A percentile compares a stretch with the other conserved stretches of the same genome.
phyloP scores from a whole-genome alignment of 2,888 invertebrate genomes.

The Nymphalis urticae region DNA sequence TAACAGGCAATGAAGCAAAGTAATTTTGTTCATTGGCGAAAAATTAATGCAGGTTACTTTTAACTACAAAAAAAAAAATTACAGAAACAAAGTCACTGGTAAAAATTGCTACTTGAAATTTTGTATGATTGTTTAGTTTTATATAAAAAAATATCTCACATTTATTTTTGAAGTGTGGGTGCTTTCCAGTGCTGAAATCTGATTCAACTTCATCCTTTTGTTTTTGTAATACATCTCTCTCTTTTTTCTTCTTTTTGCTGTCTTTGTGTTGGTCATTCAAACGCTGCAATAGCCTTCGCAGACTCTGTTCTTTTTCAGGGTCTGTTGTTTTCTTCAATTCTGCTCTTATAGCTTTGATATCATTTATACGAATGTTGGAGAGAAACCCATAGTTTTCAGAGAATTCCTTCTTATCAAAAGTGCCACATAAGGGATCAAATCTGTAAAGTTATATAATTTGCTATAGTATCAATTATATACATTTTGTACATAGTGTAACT shows the following conservation, averaged over 20 bases:
- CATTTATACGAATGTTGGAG: conserved; percentile 85
- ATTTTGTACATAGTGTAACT: too few relatives aligned
- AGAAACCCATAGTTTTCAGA: conserved; percentile 90
- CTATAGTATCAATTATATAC: background rate
- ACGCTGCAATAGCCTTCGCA: conserved; percentile 87
- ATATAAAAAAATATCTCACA: conserved; percentile 50
- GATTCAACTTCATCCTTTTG: conserved; percentile 78
- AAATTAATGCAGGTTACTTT: too few relatives aligned
- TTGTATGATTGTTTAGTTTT: too few relatives aligned
- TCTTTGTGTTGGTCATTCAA: conserved; percentile 89
- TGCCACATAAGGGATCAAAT: conserved; percentile 92
- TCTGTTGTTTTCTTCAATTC: conserved; percentile 83
- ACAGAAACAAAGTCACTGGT: too few relatives aligned
- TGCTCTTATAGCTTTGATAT: conserved; percentile 83
- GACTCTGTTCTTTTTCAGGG: conserved; percentile 82
- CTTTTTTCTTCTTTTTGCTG: conserved; percentile 79
- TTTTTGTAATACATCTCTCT: conserved; percentile 77
- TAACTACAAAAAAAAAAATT: too few relatives aligned
- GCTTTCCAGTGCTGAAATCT: conserved; percentile 84
- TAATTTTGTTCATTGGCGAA: too few relatives aligned
- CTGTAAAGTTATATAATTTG: conserved; percentile 60
- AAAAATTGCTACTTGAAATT: too few relatives aligned
- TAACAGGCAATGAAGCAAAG: too few relatives aligned
- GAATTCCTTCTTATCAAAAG: conserved; percentile 88
- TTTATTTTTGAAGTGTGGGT: conserved; percentile 84